These are phyloP conservation scores for Aphodius sticticus DNA, from an alignment of 2,888 invertebrate species.

Conservation along the genomic window DNA sequence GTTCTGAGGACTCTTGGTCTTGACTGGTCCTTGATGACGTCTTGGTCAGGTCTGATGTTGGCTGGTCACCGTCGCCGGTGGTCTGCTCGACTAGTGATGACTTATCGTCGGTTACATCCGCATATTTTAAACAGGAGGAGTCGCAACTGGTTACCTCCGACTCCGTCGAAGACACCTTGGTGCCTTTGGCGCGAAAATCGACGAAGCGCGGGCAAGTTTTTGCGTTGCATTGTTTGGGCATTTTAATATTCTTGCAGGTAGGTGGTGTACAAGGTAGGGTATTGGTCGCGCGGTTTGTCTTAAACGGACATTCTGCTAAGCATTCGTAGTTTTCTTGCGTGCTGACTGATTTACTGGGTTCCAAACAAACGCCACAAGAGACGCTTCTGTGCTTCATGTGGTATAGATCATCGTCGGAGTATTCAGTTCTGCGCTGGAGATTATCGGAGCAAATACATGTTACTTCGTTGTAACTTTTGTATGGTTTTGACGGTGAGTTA, in stretches of 20 bases:
- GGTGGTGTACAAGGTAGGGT: neutral
- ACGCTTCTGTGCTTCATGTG: neutral
- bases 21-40: neutral
- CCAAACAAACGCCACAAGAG: neutral
- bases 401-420: neutral
- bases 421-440: neutral
- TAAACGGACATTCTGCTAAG: neutral
- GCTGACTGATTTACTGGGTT: neutral
- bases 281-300: neutral
- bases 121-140: neutral
- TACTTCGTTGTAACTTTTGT: neutral
- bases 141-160: neutral
- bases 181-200: neutral
- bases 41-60: neutral
- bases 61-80: neutral
- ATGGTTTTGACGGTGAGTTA: neutral
- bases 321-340: neutral
- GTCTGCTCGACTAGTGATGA: neutral
- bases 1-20: neutral
- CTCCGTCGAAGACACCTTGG: neutral
- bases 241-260: neutral
- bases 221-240: neutral
- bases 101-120: neutral
- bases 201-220: neutral
- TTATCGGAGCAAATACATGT: neutral